Conservation (phyloP, 2,113 vertebrate species). For the Jacana jacana region DNA sequence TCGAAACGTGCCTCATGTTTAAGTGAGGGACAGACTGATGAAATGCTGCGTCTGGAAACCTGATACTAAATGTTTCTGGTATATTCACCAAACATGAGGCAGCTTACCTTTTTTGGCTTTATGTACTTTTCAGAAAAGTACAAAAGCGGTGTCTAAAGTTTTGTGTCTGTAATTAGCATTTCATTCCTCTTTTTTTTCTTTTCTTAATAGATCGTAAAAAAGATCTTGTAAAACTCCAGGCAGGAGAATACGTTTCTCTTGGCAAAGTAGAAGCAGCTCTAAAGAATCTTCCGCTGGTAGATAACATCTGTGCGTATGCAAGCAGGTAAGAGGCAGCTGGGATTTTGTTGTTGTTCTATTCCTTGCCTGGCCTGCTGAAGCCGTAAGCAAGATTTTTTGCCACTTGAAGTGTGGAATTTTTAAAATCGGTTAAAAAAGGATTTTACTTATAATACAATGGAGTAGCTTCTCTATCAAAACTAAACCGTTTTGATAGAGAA, state of each 20-base stretch:
- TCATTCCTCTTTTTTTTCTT: neutral
- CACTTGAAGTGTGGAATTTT: neutral
- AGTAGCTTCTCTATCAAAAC: neutral
- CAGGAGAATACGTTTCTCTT: conserved; percentile 94
- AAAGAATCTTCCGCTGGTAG: conserved; percentile 90
- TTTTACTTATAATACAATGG: neutral
- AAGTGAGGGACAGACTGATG: neutral
- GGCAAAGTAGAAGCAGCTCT: conserved; percentile 94
- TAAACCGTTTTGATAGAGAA: neutral
- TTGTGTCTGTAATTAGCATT: neutral
- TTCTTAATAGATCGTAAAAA: conserved; percentile 89
- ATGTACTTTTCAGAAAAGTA: neutral
- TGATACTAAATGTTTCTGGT: neutral
- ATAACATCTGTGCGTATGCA: conserved; percentile 96
- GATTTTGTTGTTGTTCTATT: neutral
- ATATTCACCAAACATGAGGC: neutral
- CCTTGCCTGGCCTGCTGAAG: neutral
- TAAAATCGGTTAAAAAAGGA: neutral
- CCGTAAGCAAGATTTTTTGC: neutral
- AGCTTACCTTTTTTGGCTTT: neutral
- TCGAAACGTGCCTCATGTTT: neutral
- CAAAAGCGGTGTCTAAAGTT: neutral
- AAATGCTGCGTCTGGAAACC: neutral
- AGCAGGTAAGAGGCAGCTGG: conserved; percentile 83
- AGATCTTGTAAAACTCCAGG: conserved; percentile 95